Evolutionary conservation across 2,888 invertebrate species (phyloP).

Genomic region (Axea sp.): DNA sequence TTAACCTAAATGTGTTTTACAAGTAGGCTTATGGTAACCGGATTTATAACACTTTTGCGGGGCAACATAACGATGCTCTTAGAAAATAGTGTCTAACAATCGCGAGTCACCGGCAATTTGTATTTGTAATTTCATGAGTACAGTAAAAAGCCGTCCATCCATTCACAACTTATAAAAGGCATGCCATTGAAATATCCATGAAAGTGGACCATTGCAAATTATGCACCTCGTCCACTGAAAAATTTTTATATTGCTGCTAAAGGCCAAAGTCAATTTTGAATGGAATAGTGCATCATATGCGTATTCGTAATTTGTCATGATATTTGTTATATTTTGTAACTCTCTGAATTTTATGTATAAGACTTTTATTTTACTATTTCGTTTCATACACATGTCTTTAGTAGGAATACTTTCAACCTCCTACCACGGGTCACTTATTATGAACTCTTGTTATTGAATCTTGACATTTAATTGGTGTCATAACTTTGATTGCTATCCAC

Average conservation of each 20-base stretch:
- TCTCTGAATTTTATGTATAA: too few relatives aligned
- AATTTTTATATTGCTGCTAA: constrained; percentile 52
- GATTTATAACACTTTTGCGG: constrained; percentile 60
- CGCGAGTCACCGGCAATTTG: constrained; percentile 61
- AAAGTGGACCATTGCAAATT: constrained; percentile 62
- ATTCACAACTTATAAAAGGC: constrained; percentile 62
- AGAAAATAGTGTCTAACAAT: constrained; percentile 62
- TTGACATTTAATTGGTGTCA: constrained; percentile 50
- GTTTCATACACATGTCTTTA: not conserved
- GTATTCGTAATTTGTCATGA: constrained; percentile 8
- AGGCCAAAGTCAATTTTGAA: constrained; percentile 53
- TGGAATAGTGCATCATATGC: constrained; percentile 21
- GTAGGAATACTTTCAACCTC: not conserved
- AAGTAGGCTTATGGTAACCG: constrained; percentile 57
- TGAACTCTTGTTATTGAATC: constrained; percentile 37
- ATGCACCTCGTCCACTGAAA: constrained; percentile 56
- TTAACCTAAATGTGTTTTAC: constrained; percentile 60
- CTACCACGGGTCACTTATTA: constrained; percentile 32
- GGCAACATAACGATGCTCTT: constrained; percentile 57
- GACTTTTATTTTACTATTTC: constrained; percentile 3
- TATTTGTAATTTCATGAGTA: constrained; percentile 62
- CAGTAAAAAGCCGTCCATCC: constrained; percentile 58
- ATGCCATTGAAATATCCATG: constrained; percentile 58
- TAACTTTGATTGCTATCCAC: constrained; percentile 49
- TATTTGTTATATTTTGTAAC: constrained; percentile 28